Conservation (phyloP, 1,140 invertebrate genomes). For the Atta texana region DNA sequence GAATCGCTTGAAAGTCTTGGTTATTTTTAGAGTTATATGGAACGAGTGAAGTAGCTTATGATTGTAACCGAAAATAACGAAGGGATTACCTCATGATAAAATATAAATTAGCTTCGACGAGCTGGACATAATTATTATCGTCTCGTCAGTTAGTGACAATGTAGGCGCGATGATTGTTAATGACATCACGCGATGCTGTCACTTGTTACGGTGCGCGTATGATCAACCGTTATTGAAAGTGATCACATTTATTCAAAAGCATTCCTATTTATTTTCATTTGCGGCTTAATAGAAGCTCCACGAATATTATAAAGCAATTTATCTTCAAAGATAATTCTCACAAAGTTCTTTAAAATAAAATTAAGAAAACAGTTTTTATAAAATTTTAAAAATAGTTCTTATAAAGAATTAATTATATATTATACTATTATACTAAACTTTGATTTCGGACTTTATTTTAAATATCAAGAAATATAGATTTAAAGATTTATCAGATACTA, state of each 20-base stretch:
- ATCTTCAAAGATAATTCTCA: background rate
- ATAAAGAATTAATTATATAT: background rate
- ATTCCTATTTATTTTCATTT: conserved; percentile 21
- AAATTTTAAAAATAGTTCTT: background rate
- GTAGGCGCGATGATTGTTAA: conserved; percentile 59
- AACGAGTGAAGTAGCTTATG: background rate
- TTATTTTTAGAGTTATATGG: conserved; percentile 38
- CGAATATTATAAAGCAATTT: background rate
- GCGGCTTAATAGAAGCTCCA: background rate
- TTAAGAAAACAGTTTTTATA: no score
- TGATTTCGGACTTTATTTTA: background rate
- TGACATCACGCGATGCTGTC: conserved; percentile 57
- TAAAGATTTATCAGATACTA: background rate
- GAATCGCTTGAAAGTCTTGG: conserved; percentile 34
- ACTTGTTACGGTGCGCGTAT: conserved; percentile 26
- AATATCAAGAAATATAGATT: no score
- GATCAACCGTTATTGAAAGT: conserved; percentile 31
- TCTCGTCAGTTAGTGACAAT: conserved; percentile 40
- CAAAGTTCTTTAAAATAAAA: background rate
- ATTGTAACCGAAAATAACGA: conserved; percentile 55
- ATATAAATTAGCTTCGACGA: conserved; percentile 48
- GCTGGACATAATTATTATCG: conserved; percentile 48
- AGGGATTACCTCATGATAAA: conserved; percentile 52
- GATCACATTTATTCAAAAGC: conserved; percentile 37
- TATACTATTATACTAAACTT: background rate